Conservation (phyloP, 2,888 invertebrate genomes). For the Acronicta leporina region DNA sequence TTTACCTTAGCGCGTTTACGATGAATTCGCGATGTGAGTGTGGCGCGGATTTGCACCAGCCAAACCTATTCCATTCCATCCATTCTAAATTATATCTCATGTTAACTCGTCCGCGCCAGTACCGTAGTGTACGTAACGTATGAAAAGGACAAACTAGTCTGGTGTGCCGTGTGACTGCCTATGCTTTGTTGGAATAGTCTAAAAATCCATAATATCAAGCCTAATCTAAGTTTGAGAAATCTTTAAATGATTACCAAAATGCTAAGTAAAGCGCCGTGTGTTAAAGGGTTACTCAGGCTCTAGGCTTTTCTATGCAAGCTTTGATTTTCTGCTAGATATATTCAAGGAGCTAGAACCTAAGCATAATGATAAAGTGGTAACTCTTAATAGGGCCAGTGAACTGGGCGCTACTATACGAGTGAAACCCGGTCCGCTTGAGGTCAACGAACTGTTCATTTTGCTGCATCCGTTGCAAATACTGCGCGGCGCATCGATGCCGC, state of each 20-base stretch:
- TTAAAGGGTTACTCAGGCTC: conserved; percentile 1
- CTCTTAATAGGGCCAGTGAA: conserved; percentile 84
- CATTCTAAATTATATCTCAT: conserved; percentile 58
- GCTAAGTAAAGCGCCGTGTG: neutral
- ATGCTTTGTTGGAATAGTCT: conserved; percentile 8
- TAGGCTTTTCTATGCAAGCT: neutral
- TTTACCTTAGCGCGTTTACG: conserved; percentile 65
- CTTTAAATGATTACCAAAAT: neutral
- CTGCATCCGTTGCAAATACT: conserved; percentile 89
- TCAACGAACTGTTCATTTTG: conserved; percentile 88
- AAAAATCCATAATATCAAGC: conserved; percentile 6
- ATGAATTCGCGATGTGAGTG: conserved; percentile 68
- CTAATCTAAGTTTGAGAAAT: conserved; percentile 12
- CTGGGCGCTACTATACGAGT: conserved; percentile 85
- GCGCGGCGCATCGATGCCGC: conserved; percentile 81
- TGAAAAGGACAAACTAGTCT: conserved; percentile 50
- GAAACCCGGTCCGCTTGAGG: conserved; percentile 86
- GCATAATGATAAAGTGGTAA: conserved; percentile 66
- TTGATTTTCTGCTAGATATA: neutral
- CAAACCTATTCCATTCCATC: conserved; percentile 57
- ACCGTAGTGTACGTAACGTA: conserved; percentile 39
- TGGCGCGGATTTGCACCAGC: conserved; percentile 55
- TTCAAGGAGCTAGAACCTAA: conserved; percentile 61
- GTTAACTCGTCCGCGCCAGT: conserved; percentile 59
- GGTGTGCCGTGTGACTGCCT: conserved; percentile 18